Evolutionary conservation across 2,113 vertebrate species (phyloP).

Genomic region (Vombatus ursinus): DNA sequence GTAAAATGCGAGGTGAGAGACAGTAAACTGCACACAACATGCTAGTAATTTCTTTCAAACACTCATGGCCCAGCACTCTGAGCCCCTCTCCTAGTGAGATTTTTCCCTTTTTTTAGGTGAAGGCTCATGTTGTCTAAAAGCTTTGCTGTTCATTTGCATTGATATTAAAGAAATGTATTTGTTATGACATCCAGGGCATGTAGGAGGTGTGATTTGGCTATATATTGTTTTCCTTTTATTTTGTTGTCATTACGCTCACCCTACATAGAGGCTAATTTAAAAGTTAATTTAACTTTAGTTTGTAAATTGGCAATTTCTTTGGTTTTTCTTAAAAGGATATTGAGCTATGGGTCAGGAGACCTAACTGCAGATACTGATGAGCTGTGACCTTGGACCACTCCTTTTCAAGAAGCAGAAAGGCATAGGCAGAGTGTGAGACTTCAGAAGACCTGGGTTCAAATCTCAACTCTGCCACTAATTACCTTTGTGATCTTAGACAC

Average conservation of each 20-base stretch:
- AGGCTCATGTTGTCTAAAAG: slow-evolving; percentile 32
- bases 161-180: neutral
- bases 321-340: neutral
- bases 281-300: neutral
- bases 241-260: neutral
- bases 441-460: neutral
- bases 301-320: neutral
- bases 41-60: slow-evolving; percentile 81
- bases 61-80: slow-evolving; percentile 59
- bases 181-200: neutral
- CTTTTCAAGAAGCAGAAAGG: neutral
- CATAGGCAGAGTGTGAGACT: neutral
- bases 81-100: slow-evolving; percentile 55
- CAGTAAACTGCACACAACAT: slow-evolving; percentile 79
- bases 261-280: neutral
- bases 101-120: slow-evolving; percentile 3
- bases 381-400: neutral
- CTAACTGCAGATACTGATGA: neutral
- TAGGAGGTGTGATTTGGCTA: neutral
- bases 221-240: neutral
- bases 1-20: slow-evolving; percentile 81
- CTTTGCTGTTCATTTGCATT: slow-evolving; percentile 26
- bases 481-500: neutral
- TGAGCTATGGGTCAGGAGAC: neutral
- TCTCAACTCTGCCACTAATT: neutral